Base-by-base conservation (phyloP, 2,888 invertebrate genomes). In the Dolichopus griseipennis region DNA sequence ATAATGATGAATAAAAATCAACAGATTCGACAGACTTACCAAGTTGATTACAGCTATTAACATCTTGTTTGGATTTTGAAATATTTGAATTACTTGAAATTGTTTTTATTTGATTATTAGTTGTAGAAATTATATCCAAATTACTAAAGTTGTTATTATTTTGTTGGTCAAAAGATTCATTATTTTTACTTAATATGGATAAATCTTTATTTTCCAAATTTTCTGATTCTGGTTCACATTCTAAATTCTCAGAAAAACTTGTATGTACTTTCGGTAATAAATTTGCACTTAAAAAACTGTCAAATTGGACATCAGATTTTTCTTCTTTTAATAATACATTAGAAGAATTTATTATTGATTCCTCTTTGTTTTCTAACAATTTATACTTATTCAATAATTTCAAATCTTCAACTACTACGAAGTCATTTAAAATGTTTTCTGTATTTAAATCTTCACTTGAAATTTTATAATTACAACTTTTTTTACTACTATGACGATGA, bases 1-100 rank as follows among this genome's bases (percentile, higher is more conserved):
- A 78, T 72, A 77, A 75, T 65, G 75, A 75, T 70, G 77, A 78
- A 73, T 78, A 78, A 70, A 74, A 76, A 71, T 77, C 77, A 70
- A 34, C 20, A 5, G 52, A 52, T 52, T 52, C 52, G 18, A 52
- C 52, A 6, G 52, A 52, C 18, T 52, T 52, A 2, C 18, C 52
- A 18, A 52, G 52, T 52, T 52, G 52, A 52, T 18, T 52, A 41
- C 41, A 41, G 6, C 52, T 18, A n/a, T 52, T 52, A 3, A 5
- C 6, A 52, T n/a, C 52, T 52, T n/a, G 52, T 18, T 52, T 52
- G 2, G 15, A 12, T 52, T 52, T 52, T 52, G n/a, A 18, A 52
- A 18, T 52, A 52, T 52, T 52, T 52, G n/a, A 6, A 52, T 52
- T 52, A 52, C 6, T n/a, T 12, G 12, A 15, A 18, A 18, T 52